Conservation (phyloP, 30 jellyfish, hydroid and myxozoan species). For the Nemopilema nomurai region DNA sequence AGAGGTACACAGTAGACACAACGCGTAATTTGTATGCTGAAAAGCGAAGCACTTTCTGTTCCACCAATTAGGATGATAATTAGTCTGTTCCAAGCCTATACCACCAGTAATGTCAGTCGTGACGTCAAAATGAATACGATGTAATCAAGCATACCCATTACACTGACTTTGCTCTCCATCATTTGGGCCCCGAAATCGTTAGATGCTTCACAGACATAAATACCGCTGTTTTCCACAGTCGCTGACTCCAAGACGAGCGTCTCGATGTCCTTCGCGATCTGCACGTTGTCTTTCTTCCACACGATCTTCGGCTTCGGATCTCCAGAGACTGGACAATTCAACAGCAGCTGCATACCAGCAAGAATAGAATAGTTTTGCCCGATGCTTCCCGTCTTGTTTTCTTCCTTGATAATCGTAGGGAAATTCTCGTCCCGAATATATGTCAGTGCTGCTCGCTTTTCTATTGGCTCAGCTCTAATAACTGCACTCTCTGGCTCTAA, state of each 20-base stretch:
- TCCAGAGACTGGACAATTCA: conserved; percentile 77
- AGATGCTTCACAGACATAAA: conserved; percentile 67
- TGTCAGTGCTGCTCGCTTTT: neutral
- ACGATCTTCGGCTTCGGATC: conserved; percentile 81
- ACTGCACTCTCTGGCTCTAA: conserved; percentile 44
- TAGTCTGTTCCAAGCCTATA: no score
- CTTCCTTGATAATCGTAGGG: conserved; percentile 55
- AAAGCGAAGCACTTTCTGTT: no score
- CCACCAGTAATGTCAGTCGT: neutral
- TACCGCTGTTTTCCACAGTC: conserved; percentile 55
- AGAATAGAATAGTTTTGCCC: conserved; percentile 80
- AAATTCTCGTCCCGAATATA: neutral
- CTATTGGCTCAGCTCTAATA: conserved; percentile 9
- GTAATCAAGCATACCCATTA: conserved; percentile 83
- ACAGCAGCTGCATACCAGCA: conserved; percentile 57
- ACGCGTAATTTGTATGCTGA: no score
- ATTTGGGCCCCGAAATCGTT: conserved; percentile 74
- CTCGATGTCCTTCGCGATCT: conserved; percentile 41
- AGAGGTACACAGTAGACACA: no score
- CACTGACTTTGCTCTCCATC: conserved; percentile 54
- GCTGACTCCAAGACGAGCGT: conserved; percentile 49
- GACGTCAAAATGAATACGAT: neutral
- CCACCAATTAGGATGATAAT: no score
- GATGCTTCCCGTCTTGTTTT: conserved; percentile 45
- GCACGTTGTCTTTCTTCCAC: conserved; percentile 70